Percentiles rank a stretch among this genome's conserved stretches.
These are phyloP conservation scores for Strix aluco DNA, from an alignment of 2,113 vertebrate species.

Conservation along the genomic window DNA sequence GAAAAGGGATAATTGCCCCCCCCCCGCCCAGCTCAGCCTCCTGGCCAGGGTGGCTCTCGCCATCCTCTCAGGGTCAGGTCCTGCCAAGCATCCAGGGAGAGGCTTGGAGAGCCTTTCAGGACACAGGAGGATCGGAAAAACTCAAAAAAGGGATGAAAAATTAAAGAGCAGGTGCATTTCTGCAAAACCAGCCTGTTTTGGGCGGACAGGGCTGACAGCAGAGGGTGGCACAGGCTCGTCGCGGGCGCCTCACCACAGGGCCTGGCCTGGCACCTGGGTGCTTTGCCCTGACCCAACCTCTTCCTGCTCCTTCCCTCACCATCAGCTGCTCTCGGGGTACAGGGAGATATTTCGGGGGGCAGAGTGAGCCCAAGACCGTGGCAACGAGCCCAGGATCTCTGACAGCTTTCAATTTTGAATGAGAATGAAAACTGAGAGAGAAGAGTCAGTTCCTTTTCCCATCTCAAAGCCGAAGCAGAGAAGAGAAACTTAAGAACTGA, in stretches of 20 bases:
- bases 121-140: too few species aligned
- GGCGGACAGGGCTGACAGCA: not conserved
- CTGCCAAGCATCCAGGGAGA: not conserved
- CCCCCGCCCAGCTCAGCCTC: not conserved
- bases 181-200: not conserved
- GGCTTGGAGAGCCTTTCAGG: too few species aligned
- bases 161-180: not conserved
- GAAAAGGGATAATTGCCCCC: not conserved
- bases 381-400: not conserved
- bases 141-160: not conserved
- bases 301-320: not conserved
- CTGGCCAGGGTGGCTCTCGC: too few species aligned
- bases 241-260: fast-evolving
- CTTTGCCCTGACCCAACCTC: not conserved
- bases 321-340: not conserved
- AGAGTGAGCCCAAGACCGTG: not conserved
- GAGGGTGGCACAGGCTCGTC: not conserved
- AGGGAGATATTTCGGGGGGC: too few species aligned
- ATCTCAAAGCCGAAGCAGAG: not conserved
- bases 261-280: not conserved
- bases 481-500: constrained; percentile 8
- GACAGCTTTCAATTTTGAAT: constrained; percentile 1
- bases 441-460: constrained; percentile 34
- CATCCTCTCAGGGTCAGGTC: not conserved
- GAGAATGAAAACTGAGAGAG: not conserved